A percentile compares a stretch with the other conserved stretches of the same genome.
phyloP scores from a whole-genome alignment of 2,797 vertebrate species.

The Ispidina lecontei region DNA sequence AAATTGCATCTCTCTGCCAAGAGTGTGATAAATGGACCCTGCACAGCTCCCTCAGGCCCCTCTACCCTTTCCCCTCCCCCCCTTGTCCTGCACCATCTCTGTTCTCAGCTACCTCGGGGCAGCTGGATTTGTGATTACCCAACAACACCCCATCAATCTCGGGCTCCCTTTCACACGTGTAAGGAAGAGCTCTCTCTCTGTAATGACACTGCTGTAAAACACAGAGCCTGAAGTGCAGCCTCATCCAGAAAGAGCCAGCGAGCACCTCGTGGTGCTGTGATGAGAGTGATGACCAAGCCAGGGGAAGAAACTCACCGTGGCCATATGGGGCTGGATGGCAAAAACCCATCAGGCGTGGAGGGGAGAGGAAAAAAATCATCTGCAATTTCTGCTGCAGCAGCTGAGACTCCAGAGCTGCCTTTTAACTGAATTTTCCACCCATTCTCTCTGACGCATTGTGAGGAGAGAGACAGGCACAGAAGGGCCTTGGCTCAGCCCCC shows the following conservation, averaged over 20 bases:
- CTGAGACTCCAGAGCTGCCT: constrained; percentile 38
- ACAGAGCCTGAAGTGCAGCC: not conserved
- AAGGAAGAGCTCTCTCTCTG: constrained; percentile 6
- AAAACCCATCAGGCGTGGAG: constrained; percentile 14
- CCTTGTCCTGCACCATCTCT: not conserved
- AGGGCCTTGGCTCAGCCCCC: constrained; percentile 39
- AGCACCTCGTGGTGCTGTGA: not conserved
- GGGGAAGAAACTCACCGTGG: constrained; percentile 22
- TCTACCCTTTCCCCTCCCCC: not conserved
- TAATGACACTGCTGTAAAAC: constrained; percentile 18
- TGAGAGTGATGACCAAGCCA: not conserved
- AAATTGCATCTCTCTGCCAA: constrained; percentile 46
- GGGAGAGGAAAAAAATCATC: constrained; percentile 20
- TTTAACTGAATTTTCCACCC: constrained; percentile 70
- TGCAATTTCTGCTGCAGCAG: constrained; percentile 27
- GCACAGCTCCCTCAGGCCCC: constrained; percentile 25
- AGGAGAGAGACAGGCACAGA: constrained; percentile 26
- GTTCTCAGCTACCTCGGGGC: constrained; percentile 43
- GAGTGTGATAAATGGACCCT: constrained; percentile 6
- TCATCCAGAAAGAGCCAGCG: not conserved
- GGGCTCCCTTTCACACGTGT: not conserved
- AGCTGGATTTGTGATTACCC: constrained; percentile 65
- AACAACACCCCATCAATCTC: constrained; percentile 58
- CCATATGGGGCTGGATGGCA: constrained; percentile 40
- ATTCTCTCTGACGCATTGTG: constrained; percentile 57